Evolutionary conservation across 2,888 invertebrate genomes (phyloP).

Genomic region (Ochropleura plecta): DNA sequence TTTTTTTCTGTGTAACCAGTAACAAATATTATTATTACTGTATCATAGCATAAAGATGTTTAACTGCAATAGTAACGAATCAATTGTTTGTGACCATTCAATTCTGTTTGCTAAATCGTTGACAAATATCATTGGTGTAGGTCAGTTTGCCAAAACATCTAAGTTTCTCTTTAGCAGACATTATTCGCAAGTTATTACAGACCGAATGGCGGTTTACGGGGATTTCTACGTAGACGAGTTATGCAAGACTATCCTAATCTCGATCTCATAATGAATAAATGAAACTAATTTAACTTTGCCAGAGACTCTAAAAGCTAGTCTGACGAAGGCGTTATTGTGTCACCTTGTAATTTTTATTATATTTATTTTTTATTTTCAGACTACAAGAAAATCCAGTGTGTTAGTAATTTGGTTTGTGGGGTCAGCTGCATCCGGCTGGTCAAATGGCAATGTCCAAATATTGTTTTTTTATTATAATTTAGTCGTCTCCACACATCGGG

Average conservation of each 20-base stretch:
- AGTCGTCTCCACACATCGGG: too few relatives aligned
- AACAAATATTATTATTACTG: not conserved
- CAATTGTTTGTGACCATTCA: not conserved
- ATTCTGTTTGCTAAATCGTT: not conserved
- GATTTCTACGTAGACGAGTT: slow-evolving; percentile 17
- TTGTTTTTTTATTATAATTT: too few relatives aligned
- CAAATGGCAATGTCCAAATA: too few relatives aligned
- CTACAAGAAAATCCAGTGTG: too few relatives aligned
- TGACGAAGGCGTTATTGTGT: not conserved
- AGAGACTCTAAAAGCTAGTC: not conserved
- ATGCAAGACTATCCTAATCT: slow-evolving; percentile 7
- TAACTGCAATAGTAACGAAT: not conserved
- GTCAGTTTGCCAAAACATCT: slow-evolving; percentile 28
- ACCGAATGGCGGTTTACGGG: slow-evolving; percentile 2
- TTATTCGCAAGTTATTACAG: slow-evolving; percentile 13
- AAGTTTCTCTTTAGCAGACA: slow-evolving; percentile 8
- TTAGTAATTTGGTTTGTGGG: too few relatives aligned
- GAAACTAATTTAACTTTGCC: not conserved
- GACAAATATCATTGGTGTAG: slow-evolving; percentile 12
- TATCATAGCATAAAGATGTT: not conserved
- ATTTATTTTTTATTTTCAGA: too few relatives aligned
- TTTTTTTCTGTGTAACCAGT: not conserved
- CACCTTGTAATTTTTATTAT: too few relatives aligned
- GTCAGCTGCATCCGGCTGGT: too few relatives aligned
- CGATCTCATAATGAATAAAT: not conserved